phyloP scores from a whole-genome alignment of 1,140 invertebrate species.

The Nasonia longicornis region DNA sequence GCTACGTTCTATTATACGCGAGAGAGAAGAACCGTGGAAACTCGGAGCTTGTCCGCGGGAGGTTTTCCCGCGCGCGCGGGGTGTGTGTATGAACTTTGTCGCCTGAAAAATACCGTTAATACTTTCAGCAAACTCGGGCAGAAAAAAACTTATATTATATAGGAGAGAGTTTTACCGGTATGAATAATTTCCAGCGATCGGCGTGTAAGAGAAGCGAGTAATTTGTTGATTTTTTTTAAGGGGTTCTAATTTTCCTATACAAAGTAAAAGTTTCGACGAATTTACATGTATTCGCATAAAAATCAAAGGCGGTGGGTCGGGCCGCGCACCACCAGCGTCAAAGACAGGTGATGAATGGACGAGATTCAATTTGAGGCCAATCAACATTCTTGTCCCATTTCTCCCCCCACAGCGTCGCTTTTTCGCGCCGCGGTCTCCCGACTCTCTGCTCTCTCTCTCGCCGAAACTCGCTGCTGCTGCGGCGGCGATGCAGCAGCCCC shows the following conservation, averaged over 20 bases:
- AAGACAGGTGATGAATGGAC: conserved; percentile 61
- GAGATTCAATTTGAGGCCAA: conserved; percentile 66
- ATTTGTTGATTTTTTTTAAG: too few relatives aligned
- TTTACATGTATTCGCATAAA: neutral
- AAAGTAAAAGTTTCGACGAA: neutral
- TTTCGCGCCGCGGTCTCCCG: neutral
- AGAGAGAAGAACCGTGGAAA: conserved; percentile 7
- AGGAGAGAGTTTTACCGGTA: too few relatives aligned
- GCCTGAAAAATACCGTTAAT: too few relatives aligned
- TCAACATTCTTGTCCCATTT: conserved; percentile 62
- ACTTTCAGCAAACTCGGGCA: too few relatives aligned
- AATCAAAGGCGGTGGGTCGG: neutral
- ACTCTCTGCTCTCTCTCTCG: neutral
- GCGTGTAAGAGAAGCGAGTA: too few relatives aligned
- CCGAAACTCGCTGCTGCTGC: neutral
- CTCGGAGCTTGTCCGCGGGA: neutral
- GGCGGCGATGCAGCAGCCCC: neutral
- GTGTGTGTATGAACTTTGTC: too few relatives aligned
- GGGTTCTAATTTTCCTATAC: too few relatives aligned
- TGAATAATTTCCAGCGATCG: too few relatives aligned
- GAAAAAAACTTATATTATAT: too few relatives aligned
- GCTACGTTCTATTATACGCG: conserved; percentile 3
- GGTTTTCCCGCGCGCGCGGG: neutral
- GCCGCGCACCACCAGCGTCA: neutral
- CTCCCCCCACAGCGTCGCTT: conserved; percentile 39